A percentile compares a stretch with the other conserved stretches of the same genome.
These are phyloP conservation scores for Phoenicopterus ruber DNA, from an alignment of 2,113 vertebrate species.

Conservation along the genomic window DNA sequence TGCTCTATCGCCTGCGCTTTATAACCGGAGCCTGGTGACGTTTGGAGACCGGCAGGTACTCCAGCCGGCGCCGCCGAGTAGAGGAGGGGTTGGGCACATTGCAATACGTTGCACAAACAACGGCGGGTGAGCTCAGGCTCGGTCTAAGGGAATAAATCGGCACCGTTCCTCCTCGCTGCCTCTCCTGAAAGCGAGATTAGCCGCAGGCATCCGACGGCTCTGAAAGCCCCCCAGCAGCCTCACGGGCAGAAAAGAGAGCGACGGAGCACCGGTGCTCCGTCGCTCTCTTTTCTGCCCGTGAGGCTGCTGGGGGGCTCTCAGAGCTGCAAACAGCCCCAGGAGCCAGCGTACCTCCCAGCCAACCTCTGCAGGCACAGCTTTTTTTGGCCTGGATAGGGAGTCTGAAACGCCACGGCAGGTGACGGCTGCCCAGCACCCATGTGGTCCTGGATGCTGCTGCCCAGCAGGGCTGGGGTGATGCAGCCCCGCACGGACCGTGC, in stretches of 20 bases:
- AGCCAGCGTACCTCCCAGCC: neutral
- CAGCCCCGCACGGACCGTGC: fast-evolving
- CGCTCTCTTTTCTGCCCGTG: neutral
- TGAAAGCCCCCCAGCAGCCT: neutral
- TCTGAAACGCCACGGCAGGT: fast-evolving
- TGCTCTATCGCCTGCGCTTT: neutral
- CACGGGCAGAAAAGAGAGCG: neutral
- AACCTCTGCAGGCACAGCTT: neutral
- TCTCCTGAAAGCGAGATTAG: neutral
- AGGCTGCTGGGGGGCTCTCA: neutral
- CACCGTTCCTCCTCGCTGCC: neutral
- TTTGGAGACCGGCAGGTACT: neutral
- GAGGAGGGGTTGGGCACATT: neutral
- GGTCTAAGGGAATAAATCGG: neutral
- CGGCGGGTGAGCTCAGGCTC: neutral
- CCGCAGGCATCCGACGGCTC: fast-evolving
- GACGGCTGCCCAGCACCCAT: fast-evolving
- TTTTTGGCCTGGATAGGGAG: fast-evolving
- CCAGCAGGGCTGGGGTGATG: too few species aligned
- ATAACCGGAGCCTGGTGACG: constrained; percentile 45
- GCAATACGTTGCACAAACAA: neutral
- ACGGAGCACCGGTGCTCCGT: too few species aligned
- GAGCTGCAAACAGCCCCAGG: neutral
- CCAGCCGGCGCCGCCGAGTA: neutral
- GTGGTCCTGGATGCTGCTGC: neutral